Percentiles rank a stretch among this genome's conserved stretches.
These are phyloP conservation scores for Cynopterus brachyotis DNA, from an alignment of 2,113 vertebrate genomes.

Conservation along the genomic window DNA sequence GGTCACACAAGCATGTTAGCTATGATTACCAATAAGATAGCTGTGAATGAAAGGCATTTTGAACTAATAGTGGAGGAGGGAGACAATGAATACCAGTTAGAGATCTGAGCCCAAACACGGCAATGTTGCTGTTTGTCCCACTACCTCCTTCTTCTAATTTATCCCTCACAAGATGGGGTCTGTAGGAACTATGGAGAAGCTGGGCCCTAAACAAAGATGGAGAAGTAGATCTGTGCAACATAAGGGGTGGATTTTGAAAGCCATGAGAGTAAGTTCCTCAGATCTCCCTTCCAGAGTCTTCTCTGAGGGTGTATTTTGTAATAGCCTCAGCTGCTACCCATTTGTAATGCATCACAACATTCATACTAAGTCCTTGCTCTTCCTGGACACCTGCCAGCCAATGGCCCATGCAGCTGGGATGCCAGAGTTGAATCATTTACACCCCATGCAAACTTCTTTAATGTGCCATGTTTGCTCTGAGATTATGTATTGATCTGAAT, in stretches of 20 bases:
- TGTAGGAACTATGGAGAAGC: not conserved
- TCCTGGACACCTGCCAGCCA: not conserved
- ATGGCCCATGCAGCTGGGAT: not conserved
- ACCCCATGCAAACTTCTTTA: not conserved
- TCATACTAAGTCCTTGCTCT: not conserved
- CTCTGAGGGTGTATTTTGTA: not conserved
- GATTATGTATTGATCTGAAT: not conserved
- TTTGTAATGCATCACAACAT: not conserved
- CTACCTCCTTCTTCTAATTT: not conserved
- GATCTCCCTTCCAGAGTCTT: not conserved
- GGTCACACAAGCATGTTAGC: not conserved
- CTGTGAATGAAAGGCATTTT: not conserved
- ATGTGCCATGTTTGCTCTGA: not conserved
- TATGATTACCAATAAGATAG: not conserved
- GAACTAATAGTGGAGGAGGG: not conserved
- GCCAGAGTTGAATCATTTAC: fast-evolving
- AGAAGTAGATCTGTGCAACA: not conserved
- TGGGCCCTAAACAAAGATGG: not conserved
- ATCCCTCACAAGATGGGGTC: not conserved
- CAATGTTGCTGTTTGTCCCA: not conserved
- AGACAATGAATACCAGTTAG: not conserved
- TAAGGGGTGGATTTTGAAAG: not conserved
- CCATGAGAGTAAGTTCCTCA: not conserved
- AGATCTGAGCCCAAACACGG: not conserved
- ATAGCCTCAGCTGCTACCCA: not conserved